Evolutionary conservation across 2,797 vertebrate genomes (phyloP), one percentile per base, ranked within the genome.

Genomic region (Limosa lapponica): DNA sequence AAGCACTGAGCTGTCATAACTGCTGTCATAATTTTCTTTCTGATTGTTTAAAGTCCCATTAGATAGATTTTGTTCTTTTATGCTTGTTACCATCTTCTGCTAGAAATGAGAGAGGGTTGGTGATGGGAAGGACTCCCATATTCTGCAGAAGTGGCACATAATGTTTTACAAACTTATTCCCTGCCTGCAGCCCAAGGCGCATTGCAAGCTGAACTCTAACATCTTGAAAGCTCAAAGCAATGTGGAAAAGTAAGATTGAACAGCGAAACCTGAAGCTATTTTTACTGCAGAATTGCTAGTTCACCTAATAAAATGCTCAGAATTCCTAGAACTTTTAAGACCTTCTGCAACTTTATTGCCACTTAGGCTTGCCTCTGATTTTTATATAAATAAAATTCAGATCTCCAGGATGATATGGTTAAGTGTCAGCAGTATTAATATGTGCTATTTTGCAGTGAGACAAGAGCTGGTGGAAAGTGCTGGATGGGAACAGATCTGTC

Each of bases 221-320:
- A 61, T 49, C 83, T 58, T 61, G 87, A 95, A 94, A 94, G 90
- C 96, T 92, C 87, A 79, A 94, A 90, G 87, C 32, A 74, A 55
- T n/a, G 77, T 96, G 96, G 94, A 95, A 96, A 97, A 97, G 86
- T 71, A 85, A 96, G 84, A 78, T 72, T 92, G 93, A 90, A 52
- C 59, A 57, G 59, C 6, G 16, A 95, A 96, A 89, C 77, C 23
- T 69, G 82, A 65, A 84, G 90, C 83, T 93, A 66, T 97, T 97
- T 98, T 95, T 91, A 73, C 89, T 92, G 83, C 79, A 75, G 71
- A 51, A 91, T 82, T 72, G 77, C 62, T 80, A 57, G 52, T 95
- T 90, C 87, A 51, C 70, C 86, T 84, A 71, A 95, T 91, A 92
- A 97, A 97, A 92, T 22, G 37, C 59, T 75, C 82, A 51, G 71